A percentile compares a stretch with the other conserved stretches of the same genome.
Evolutionary conservation across 2,113 vertebrate species (phyloP).

Genomic region (Seriola aureovittata): DNA sequence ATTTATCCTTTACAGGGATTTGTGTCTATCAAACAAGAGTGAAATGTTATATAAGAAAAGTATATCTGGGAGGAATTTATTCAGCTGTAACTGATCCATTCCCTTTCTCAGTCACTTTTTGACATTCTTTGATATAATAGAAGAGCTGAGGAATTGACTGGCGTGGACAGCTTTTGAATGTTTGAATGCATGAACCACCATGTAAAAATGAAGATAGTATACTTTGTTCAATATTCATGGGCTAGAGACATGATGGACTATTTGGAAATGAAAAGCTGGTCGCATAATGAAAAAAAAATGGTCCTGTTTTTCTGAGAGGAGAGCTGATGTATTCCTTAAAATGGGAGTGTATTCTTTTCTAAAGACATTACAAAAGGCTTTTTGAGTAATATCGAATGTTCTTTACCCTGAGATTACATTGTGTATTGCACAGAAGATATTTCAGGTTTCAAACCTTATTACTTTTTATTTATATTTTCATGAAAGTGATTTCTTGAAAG

Average conservation of each 20-base stretch:
- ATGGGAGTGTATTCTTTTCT: slow-evolving; percentile 1
- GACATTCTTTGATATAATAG: slow-evolving; percentile 72
- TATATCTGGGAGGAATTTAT: slow-evolving; percentile 73
- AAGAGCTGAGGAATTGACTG: slow-evolving; percentile 69
- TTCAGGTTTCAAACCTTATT: background rate
- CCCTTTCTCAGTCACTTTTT: slow-evolving; percentile 64
- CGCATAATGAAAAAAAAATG: slow-evolving; percentile 1
- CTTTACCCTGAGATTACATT: slow-evolving; percentile 13
- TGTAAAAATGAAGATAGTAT: slow-evolving; percentile 58
- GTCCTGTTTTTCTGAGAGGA: slow-evolving; percentile 19
- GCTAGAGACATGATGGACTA: slow-evolving; percentile 56
- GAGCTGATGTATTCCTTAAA: slow-evolving; percentile 24
- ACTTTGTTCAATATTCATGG: slow-evolving; percentile 66
- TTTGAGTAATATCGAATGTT: slow-evolving; percentile 16
- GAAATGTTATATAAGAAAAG: slow-evolving; percentile 82
- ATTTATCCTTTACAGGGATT: slow-evolving; percentile 77
- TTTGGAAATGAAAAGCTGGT: slow-evolving; percentile 55
- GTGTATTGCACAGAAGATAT: background rate
- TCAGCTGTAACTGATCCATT: slow-evolving; percentile 79
- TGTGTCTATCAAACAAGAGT: slow-evolving; percentile 79
- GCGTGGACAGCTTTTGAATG: slow-evolving; percentile 67
- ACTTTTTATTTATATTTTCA: background rate
- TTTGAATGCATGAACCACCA: slow-evolving; percentile 63
- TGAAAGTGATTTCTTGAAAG: background rate
- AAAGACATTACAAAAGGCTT: slow-evolving; percentile 13